Conservation (phyloP, 2,113 vertebrate genomes). For the Pantherophis guttatus region DNA sequence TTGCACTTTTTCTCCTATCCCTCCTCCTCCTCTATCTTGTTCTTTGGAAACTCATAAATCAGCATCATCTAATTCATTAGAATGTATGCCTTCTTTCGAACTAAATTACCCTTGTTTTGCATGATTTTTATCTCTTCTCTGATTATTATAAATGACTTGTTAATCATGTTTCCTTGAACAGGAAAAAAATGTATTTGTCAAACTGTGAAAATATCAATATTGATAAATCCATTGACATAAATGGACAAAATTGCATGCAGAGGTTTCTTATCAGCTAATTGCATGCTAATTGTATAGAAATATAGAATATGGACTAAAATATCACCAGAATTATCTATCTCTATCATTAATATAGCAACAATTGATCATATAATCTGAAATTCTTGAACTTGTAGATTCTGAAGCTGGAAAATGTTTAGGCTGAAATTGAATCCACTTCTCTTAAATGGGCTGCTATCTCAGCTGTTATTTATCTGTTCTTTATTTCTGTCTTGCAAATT, state of each 20-base stretch:
- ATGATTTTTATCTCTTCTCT: slow-evolving; percentile 61
- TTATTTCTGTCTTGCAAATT: not conserved
- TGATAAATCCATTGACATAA: slow-evolving; percentile 55
- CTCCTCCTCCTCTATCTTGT: not conserved
- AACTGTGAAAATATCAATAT: slow-evolving; percentile 66
- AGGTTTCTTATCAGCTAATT: fast-evolving
- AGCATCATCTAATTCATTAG: slow-evolving; percentile 72
- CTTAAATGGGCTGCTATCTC: not conserved
- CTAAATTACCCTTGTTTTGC: slow-evolving; percentile 68
- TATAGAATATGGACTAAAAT: not conserved
- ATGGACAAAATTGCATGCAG: slow-evolving; percentile 4
- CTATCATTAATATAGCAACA: not conserved
- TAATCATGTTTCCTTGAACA: slow-evolving; percentile 74
- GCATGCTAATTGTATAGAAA: not conserved
- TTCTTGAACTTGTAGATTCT: not conserved
- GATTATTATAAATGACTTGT: slow-evolving; percentile 78
- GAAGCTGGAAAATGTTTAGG: not conserved
- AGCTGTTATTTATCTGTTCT: not conserved
- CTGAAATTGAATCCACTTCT: not conserved
- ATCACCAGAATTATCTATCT: not conserved
- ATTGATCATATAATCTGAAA: not conserved
- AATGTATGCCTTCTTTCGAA: slow-evolving; percentile 57
- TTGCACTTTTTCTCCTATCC: not conserved
- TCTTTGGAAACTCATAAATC: slow-evolving; percentile 74
- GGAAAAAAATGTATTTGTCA: slow-evolving; percentile 73